phyloP scores from a whole-genome alignment of 2,888 invertebrate species.

The Drosophila percnosoma region DNA sequence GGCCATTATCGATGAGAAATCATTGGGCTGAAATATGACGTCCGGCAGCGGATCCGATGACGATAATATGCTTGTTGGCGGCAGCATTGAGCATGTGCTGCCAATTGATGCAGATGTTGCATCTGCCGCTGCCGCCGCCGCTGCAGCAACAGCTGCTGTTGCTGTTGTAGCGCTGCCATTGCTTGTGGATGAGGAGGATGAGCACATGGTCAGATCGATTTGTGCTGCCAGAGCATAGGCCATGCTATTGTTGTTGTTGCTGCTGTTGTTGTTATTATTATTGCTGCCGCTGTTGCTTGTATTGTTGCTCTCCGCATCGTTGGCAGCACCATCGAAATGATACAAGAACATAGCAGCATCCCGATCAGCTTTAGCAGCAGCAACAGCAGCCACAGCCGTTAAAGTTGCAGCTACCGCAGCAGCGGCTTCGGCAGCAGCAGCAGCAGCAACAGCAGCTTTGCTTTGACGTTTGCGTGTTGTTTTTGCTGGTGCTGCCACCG shows the following conservation, averaged over 20 bases:
- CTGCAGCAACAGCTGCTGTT: slow-evolving; percentile 13
- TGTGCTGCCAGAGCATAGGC: slow-evolving; percentile 66
- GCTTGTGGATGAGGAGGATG: slow-evolving; percentile 78
- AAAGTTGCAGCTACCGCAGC: slow-evolving; percentile 3
- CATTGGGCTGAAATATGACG: slow-evolving; percentile 82
- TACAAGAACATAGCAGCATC: slow-evolving; percentile 20
- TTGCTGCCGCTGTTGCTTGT: slow-evolving; percentile 50
- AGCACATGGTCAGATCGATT: slow-evolving; percentile 82
- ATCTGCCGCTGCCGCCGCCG: slow-evolving; percentile 36
- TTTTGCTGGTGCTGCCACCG: slow-evolving; percentile 34
- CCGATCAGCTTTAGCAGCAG: background rate
- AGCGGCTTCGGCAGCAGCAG: slow-evolving; percentile 1
- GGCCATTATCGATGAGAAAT: slow-evolving; percentile 83
- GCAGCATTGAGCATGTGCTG: slow-evolving; percentile 77
- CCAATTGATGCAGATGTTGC: slow-evolving; percentile 27
- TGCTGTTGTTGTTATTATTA: slow-evolving; percentile 47
- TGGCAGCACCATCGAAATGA: slow-evolving; percentile 25
- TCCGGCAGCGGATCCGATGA: slow-evolving; percentile 83
- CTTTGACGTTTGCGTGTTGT: slow-evolving; percentile 45
- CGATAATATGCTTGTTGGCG: slow-evolving; percentile 80
- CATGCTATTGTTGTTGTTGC: slow-evolving; percentile 54
- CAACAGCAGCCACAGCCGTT: slow-evolving; percentile 7
- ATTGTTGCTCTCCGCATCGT: slow-evolving; percentile 30
- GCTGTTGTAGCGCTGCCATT: slow-evolving; percentile 57
- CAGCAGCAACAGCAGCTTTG: slow-evolving; percentile 31